Conservation (phyloP, 2,113 vertebrate genomes). For the Mohoua ochrocephala region DNA sequence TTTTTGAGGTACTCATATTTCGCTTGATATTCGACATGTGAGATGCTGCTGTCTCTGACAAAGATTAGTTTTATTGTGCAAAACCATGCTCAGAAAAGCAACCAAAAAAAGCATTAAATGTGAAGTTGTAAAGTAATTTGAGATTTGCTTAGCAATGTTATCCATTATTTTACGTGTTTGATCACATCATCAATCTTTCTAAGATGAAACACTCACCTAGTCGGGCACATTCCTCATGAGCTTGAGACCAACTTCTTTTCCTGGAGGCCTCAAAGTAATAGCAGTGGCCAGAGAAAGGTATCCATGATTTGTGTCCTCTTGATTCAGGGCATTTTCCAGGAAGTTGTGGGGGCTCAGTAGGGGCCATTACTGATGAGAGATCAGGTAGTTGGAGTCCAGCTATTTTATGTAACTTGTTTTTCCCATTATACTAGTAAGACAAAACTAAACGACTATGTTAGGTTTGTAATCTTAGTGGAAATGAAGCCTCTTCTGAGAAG, state of each 20-base stretch:
- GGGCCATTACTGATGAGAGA: conserved; percentile 64
- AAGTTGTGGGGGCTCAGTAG: conserved; percentile 81
- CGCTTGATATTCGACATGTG: not conserved
- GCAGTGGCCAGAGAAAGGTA: conserved; percentile 87
- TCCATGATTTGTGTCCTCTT: conserved; percentile 71
- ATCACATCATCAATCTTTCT: not conserved
- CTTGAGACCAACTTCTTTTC: conserved; percentile 78
- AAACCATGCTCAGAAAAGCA: not conserved
- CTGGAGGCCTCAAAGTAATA: conserved; percentile 76
- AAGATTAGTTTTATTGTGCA: not conserved
- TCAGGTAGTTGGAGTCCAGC: not conserved
- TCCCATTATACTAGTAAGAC: not conserved
- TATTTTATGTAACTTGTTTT: not conserved
- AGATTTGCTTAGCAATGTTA: not conserved
- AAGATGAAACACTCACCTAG: conserved; percentile 70
- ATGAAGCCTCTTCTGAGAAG: not conserved
- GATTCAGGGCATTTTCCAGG: conserved; percentile 86
- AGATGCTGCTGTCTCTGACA: not conserved
- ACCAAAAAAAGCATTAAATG: not conserved
- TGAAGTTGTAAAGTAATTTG: not conserved
- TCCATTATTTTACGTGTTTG: not conserved
- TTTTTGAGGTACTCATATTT: not conserved
- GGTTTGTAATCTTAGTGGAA: not conserved
- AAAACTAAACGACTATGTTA: not conserved
- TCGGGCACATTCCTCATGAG: conserved; percentile 79